phyloP scores from a whole-genome alignment of 2,113 vertebrate species.

The Dascyllus trimaculatus region DNA sequence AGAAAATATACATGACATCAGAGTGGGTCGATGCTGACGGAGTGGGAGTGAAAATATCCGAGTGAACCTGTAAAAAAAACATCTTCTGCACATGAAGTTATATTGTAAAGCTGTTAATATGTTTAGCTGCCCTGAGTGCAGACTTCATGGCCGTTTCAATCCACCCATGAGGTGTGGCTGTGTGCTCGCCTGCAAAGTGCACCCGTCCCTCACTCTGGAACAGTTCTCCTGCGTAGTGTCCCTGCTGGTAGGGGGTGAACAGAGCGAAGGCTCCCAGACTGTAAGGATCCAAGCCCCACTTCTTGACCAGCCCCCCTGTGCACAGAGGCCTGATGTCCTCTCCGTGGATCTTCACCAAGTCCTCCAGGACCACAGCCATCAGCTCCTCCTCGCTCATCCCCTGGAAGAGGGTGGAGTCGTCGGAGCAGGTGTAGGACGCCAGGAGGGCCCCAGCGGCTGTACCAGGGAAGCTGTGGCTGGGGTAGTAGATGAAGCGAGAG shows the following conservation, averaged over 20 bases:
- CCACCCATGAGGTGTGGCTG: constrained; percentile 87
- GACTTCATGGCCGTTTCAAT: constrained; percentile 90
- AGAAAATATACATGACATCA: neutral
- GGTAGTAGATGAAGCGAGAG: constrained; percentile 89
- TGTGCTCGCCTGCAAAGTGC: constrained; percentile 90
- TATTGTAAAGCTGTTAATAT: constrained; percentile 79
- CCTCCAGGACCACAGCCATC: constrained; percentile 78
- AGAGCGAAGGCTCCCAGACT: constrained; percentile 85
- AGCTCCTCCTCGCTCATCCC: constrained; percentile 73
- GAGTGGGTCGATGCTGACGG: neutral
- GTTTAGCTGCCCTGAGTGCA: constrained; percentile 82
- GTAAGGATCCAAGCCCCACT: constrained; percentile 86
- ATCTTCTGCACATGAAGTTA: constrained; percentile 14
- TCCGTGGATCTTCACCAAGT: constrained; percentile 85
- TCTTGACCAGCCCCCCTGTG: constrained; percentile 84
- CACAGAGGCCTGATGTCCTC: constrained; percentile 65
- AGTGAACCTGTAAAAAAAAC: neutral
- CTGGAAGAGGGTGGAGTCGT: constrained; percentile 84
- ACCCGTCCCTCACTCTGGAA: constrained; percentile 82
- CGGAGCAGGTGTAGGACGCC: constrained; percentile 88
- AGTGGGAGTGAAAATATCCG: neutral
- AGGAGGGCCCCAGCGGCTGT: constrained; percentile 75
- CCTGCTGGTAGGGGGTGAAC: constrained; percentile 88
- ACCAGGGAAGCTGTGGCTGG: constrained; percentile 85
- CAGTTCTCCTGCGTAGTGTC: constrained; percentile 74